Conservation (phyloP, 2,113 vertebrate genomes). For the Anhinga anhinga region DNA sequence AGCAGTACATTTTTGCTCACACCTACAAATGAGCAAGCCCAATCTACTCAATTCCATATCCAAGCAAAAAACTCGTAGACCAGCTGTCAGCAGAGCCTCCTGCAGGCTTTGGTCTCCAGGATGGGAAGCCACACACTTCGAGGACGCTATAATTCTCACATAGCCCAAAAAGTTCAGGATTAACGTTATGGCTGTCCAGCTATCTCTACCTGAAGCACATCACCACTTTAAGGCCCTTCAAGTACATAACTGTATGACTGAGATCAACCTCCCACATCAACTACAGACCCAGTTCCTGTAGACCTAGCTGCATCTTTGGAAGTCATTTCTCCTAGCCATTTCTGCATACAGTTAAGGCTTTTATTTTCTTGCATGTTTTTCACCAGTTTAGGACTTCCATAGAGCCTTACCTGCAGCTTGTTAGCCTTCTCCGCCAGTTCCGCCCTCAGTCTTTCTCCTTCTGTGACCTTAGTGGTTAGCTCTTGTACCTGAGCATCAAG, state of each 20-base stretch:
- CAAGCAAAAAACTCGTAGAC: neutral
- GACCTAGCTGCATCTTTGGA: neutral
- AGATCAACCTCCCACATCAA: neutral
- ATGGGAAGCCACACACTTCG: neutral
- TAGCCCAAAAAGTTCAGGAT: neutral
- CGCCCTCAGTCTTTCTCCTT: constrained; percentile 84
- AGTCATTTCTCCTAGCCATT: neutral
- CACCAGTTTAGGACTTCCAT: neutral
- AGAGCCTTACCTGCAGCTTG: constrained; percentile 87
- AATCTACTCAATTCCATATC: neutral
- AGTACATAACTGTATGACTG: fast-evolving
- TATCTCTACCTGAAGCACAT: neutral
- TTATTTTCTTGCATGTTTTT: neutral
- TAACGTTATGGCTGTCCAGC: neutral
- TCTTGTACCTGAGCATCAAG: constrained; percentile 92
- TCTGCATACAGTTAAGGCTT: neutral
- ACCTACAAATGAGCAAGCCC: neutral
- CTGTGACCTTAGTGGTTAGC: constrained; percentile 81
- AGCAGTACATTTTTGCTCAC: neutral
- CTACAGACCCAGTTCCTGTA: neutral
- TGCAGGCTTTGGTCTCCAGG: neutral
- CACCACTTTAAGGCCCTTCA: neutral
- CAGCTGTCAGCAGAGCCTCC: neutral
- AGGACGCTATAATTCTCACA: neutral
- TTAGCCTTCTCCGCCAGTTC: constrained; percentile 87